phyloP scores from a whole-genome alignment of 2,113 vertebrate genomes.

The Choloepus hoffmanni region DNA sequence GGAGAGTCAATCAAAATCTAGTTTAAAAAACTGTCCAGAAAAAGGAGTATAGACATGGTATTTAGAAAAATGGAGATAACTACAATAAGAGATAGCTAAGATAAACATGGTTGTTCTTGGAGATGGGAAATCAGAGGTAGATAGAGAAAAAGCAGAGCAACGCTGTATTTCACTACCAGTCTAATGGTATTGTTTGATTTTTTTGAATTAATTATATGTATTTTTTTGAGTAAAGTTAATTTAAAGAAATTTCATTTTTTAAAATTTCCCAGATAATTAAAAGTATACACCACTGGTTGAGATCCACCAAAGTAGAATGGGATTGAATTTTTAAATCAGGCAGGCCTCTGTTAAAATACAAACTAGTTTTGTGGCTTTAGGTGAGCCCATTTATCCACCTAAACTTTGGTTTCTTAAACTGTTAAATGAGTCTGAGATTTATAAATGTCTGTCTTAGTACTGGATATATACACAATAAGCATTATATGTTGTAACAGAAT shows the following conservation, averaged over 20 bases:
- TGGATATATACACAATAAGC: too few species aligned
- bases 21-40: neutral
- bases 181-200: conserved; percentile 14
- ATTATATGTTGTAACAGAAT: too few species aligned
- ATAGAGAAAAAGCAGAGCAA: neutral
- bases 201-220: neutral
- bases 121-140: neutral
- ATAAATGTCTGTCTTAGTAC: too few species aligned
- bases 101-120: neutral
- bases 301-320: neutral
- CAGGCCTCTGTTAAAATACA: neutral
- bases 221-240: conserved; percentile 15
- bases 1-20: neutral
- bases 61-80: too few species aligned
- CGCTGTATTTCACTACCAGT: neutral
- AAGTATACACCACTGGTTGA: neutral
- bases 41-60: neutral
- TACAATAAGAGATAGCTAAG: too few species aligned
- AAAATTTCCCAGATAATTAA: neutral
- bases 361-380: too few species aligned
- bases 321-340: neutral
- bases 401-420: too few species aligned
- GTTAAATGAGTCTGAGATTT: too few species aligned
- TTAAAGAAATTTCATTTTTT: conserved; percentile 4
- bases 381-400: too few species aligned